Base-by-base conservation (phyloP, 2,888 invertebrate species). In the Leptinotarsa rubiginosa region DNA sequence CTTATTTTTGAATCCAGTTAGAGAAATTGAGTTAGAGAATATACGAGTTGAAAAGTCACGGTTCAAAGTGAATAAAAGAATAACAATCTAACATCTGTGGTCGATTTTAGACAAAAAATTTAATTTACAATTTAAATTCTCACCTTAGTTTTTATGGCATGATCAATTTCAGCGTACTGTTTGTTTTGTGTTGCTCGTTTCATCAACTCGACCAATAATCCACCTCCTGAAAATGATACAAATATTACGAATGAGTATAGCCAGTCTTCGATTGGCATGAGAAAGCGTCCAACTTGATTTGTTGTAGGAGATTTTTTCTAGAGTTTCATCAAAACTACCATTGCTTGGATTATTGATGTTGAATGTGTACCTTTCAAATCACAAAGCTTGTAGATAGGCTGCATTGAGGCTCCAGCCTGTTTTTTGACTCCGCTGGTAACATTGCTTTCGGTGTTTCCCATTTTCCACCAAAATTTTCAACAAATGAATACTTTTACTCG, bases 341-440 rank as follows among this genome's bases (percentile, higher is more conserved):
- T 31, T 41, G 10, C 41, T 41, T 10, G 10, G 41, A 10, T 10
- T 10, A 41, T 41, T 41, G 10, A 0, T 41, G 41, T 41, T 41
- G 10, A 41, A 10, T 31, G 16, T 56, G 75, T 89, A 93, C 94
- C 97, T 92, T 97, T 97, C 71, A 98, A 89, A 88, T 97, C 95
- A 7, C 96, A 94, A 65, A 98, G 90, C 85, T 96, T 95, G 86
- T 98, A 98, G 69, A 97, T 91, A 70, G 94, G 92, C 85, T 95
- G 94, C 41, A 93, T 91, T 2, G 95, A 94, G 16, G 94, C 93
- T 25, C 95, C 96, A 3, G 97, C 97, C 87, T 98, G 98, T 81
- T 97, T 97, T 87, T 98, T 98, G 20, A 98, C 97, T 62, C 97
- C 97, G 87, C 96, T 96, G 0, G 96, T 95, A 1, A 98, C 97